Conservation (phyloP, 2,888 invertebrate genomes). For the Hemaris fuciformis region DNA sequence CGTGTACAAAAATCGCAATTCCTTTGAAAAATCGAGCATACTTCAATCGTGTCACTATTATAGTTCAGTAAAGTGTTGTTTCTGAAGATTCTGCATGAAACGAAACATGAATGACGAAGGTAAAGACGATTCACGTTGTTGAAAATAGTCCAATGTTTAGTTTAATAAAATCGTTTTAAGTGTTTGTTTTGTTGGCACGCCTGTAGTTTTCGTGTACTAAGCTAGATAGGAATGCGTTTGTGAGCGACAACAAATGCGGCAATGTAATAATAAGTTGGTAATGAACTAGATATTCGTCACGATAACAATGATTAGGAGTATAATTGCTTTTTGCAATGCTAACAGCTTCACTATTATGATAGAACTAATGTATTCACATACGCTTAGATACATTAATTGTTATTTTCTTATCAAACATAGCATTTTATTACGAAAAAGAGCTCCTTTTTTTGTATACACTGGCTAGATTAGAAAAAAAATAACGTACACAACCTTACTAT, state of each 20-base stretch:
- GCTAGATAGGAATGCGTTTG: background rate
- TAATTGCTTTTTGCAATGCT: too few species aligned
- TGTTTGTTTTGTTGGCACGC: background rate
- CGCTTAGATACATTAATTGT: too few species aligned
- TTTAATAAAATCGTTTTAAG: constrained; percentile 22
- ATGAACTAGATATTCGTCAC: too few species aligned
- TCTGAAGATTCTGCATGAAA: constrained; percentile 2
- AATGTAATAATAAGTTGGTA: background rate
- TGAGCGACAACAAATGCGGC: background rate
- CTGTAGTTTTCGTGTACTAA: constrained; percentile 2
- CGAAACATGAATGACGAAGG: constrained; percentile 4
- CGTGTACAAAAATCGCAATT: background rate
- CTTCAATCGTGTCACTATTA: background rate
- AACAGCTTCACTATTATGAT: too few species aligned
- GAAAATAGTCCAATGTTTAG: constrained; percentile 33
- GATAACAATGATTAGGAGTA: too few species aligned
- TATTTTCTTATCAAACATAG: too few species aligned
- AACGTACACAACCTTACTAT: too few species aligned
- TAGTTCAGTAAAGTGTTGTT: background rate
- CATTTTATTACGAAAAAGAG: too few species aligned
- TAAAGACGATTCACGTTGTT: constrained; percentile 21
- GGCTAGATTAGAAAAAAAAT: too few species aligned
- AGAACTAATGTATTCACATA: too few species aligned
- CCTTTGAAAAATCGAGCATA: background rate
- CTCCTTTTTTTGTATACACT: too few species aligned